Evolutionary conservation across 1,140 invertebrate species (phyloP).

Genomic region (Procambarus clarkii): DNA sequence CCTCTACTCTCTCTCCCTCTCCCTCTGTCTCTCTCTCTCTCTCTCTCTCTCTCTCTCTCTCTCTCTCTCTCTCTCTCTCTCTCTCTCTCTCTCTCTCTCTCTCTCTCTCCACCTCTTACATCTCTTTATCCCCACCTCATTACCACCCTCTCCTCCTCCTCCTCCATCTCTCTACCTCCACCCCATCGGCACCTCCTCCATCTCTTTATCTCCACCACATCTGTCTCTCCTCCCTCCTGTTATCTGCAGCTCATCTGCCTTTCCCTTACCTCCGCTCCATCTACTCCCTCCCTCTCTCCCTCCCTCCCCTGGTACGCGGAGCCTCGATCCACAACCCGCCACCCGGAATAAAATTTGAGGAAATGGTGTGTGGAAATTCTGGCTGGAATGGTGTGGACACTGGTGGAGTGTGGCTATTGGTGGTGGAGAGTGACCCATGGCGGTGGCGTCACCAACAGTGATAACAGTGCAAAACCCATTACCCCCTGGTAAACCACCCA

Average conservation of each 20-base stretch:
- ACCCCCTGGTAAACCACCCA: no score
- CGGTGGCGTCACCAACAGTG: no score
- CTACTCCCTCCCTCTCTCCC: not conserved
- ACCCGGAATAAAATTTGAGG: no score
- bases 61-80: conserved; percentile 37
- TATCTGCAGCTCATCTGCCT: not conserved
- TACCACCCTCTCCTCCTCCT: not conserved
- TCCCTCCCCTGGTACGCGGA: not conserved
- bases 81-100: not conserved
- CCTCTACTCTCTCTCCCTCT: no score
- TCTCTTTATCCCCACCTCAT: not conserved
- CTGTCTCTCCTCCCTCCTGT: not conserved
- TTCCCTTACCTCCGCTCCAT: conserved; percentile 1
- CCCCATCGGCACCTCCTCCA: no score
- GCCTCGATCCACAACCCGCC: no score
- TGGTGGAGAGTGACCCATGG: no score
- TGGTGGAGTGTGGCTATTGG: no score
- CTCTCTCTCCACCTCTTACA: not conserved
- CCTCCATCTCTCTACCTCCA: not conserved
- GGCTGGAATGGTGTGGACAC: no score
- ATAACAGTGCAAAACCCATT: no score
- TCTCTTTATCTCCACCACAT: no score
- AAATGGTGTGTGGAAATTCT: no score
- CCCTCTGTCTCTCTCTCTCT: not conserved
- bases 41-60: conserved; percentile 28